Evolutionary conservation across 2,888 invertebrate genomes (phyloP).

Genomic region (Nemurella pictetii): DNA sequence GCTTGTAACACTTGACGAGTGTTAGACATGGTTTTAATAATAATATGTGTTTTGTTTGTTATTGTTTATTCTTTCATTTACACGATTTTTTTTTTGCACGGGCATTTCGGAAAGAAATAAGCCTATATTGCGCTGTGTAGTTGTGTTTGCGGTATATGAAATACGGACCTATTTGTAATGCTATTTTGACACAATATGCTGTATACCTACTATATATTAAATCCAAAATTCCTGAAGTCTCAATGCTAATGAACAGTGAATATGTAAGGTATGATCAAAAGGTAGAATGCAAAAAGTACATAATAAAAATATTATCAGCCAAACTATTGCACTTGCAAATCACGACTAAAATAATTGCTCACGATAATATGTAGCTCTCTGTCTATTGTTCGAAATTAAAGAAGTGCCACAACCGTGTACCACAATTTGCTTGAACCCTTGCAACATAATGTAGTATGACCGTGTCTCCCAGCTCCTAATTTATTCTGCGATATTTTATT

Average conservation of each 20-base stretch:
- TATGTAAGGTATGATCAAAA: background rate
- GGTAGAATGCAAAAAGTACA: background rate
- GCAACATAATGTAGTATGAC: background rate
- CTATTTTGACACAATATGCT: background rate
- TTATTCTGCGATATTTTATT: background rate
- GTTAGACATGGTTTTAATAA: background rate
- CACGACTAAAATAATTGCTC: background rate
- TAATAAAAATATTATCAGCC: background rate
- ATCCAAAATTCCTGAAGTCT: background rate
- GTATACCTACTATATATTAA: background rate
- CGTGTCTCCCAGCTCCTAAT: background rate
- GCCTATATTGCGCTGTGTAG: background rate
- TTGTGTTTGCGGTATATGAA: background rate
- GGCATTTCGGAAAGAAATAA: background rate
- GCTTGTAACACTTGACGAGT: background rate
- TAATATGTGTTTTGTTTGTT: background rate
- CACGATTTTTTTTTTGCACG: background rate
- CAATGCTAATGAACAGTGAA: background rate
- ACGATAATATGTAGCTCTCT: background rate
- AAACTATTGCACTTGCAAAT: background rate
- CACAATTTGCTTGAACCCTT: background rate
- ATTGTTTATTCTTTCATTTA: background rate
- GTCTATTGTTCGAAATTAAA: background rate
- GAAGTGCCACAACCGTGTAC: background rate
- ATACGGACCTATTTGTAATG: background rate